Evolutionary conservation across 2,888 invertebrate species (phyloP).

Genomic region (Drosophila peninsularis): DNA sequence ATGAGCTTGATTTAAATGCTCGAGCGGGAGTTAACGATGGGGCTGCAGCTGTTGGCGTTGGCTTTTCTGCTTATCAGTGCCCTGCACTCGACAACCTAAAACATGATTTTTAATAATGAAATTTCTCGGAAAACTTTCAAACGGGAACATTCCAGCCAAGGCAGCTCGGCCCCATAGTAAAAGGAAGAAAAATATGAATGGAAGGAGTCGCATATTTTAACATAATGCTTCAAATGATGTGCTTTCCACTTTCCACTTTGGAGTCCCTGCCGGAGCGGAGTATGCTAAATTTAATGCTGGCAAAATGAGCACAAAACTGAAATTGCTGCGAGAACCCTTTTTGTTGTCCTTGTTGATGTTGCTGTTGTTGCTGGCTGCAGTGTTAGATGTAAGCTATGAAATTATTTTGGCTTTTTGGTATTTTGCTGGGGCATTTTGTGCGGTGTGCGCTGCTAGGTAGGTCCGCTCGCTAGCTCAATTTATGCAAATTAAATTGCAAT

Average conservation of each 20-base stretch:
- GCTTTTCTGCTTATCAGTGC: conserved; percentile 59
- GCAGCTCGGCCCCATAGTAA: conserved; percentile 20
- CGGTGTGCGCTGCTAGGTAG: conserved; percentile 15
- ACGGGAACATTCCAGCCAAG: conserved; percentile 48
- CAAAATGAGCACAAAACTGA: conserved; percentile 69
- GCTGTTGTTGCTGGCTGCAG: conserved; percentile 41
- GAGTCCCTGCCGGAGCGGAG: conserved; percentile 32
- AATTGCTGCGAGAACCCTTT: conserved; percentile 72
- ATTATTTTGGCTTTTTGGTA: conserved; percentile 69
- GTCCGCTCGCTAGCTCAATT: conserved; percentile 62
- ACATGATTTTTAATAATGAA: conserved; percentile 67
- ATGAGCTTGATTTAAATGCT: conserved; percentile 59
- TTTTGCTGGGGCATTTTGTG: conserved; percentile 56
- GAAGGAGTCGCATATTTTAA: conserved; percentile 70
- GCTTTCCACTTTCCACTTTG: conserved; percentile 48
- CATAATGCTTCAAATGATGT: conserved; percentile 77
- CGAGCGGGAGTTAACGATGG: conserved; percentile 40
- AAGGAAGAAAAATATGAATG: conserved; percentile 9
- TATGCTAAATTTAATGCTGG: conserved; percentile 74
- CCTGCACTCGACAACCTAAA: conserved; percentile 63
- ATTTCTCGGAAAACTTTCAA: conserved; percentile 55
- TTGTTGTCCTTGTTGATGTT: conserved; percentile 28
- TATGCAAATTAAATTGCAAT: conserved; percentile 79
- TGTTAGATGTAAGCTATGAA: conserved; percentile 65
- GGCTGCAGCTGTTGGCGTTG: conserved; percentile 8